Conservation (phyloP, 2,888 invertebrate genomes). For the Sicus ferrugineus region DNA sequence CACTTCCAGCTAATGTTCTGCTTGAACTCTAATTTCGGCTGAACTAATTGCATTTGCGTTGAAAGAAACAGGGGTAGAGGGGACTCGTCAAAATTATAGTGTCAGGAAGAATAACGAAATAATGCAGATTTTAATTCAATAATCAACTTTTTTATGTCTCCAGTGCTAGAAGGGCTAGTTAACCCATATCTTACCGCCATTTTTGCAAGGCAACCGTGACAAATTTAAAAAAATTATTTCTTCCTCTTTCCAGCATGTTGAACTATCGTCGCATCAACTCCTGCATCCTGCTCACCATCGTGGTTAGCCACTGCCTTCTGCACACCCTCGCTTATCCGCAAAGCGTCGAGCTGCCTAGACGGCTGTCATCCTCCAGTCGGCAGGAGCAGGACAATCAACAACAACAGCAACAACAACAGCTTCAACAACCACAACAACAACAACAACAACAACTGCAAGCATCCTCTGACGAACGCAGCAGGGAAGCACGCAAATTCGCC, state of each 20-base stretch:
- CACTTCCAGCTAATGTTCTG: too few relatives aligned
- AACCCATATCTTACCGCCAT: too few relatives aligned
- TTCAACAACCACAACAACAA: slow-evolving; percentile 14
- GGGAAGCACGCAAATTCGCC: slow-evolving; percentile 75
- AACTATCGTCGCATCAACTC: slow-evolving; percentile 72
- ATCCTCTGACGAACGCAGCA: slow-evolving; percentile 40
- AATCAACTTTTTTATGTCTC: too few relatives aligned
- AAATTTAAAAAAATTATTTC: not conserved
- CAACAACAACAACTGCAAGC: slow-evolving; percentile 49
- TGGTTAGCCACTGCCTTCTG: slow-evolving; percentile 73
- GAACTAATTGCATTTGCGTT: too few relatives aligned
- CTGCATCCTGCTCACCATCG: slow-evolving; percentile 75
- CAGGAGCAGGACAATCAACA: too few relatives aligned
- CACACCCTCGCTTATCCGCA: slow-evolving; percentile 76
- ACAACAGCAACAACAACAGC: slow-evolving; percentile 42
- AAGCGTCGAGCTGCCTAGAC: slow-evolving; percentile 57
- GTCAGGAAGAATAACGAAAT: too few relatives aligned
- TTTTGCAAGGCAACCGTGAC: too few relatives aligned
- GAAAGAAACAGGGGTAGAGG: too few relatives aligned
- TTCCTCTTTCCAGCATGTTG: slow-evolving; percentile 67
- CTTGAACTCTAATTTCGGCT: too few relatives aligned
- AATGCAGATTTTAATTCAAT: too few relatives aligned
- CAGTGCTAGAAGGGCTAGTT: too few relatives aligned
- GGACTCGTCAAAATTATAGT: too few relatives aligned
- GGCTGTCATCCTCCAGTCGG: slow-evolving; percentile 24